Evolutionary conservation across 2,888 invertebrate genomes (phyloP), one percentile per base, ranked within the genome.

Genomic region (Phengaris arion): DNA sequence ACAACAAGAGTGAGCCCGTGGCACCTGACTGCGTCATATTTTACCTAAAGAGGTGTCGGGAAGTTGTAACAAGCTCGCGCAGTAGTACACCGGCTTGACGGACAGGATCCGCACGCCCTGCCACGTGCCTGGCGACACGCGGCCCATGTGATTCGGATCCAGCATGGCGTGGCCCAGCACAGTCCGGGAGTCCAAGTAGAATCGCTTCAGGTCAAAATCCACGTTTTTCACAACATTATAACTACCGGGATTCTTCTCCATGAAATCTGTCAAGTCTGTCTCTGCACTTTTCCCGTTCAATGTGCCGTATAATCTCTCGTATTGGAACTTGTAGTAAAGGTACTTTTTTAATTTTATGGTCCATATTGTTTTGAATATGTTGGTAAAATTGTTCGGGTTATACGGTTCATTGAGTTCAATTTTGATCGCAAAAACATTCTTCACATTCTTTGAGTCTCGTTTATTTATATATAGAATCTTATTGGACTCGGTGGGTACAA

Each of bases 51-150:
- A 77, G 45, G 82, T 73, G n/a, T 79, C 80, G 0, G 83, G 83
- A 10, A 85, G 78, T 75, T 81, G 83, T 48, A 22, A 0, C 1
- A 81, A 81, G 13, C 80, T 82, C n/a, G 80, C 80, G 76, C 93
- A 93, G 74, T 81, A 83, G 75, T 82, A 85, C 6, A 80, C 81
- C 1, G 83, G 82, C 75, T 81, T 83, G 83, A 85, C 83, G 22
- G 77, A 79, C 10, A 81, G 46, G 15, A 83, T 80, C 46, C 81
- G 80, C 6, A 92, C 69, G 13, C 82, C 83, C 1, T 84, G 84
- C 91, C 91, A 91, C 9, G 77, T 78, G 0, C 89, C 90, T 1
- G 89, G 90, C 2, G 82, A 75, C 48, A 86, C 87, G 0, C 90
- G 87, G 55, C 78, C 81, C 86, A 89, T 86, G 4, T 82, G 82